A percentile compares a stretch with the other conserved stretches of the same genome.
phyloP scores from a whole-genome alignment of 2,113 vertebrate genomes.

The Albula glossodonta region DNA sequence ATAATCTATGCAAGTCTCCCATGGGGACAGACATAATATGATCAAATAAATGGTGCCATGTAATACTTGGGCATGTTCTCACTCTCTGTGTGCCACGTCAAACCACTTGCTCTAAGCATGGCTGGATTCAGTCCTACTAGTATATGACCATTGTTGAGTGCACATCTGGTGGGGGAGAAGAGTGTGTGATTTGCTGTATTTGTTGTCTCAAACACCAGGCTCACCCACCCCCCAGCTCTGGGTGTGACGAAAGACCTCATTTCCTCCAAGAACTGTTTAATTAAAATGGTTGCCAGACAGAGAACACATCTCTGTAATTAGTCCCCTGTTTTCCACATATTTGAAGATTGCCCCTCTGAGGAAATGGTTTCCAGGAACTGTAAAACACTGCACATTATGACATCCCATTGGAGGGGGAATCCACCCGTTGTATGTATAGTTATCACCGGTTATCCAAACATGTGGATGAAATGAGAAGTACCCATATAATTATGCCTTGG shows the following conservation, averaged over 20 bases:
- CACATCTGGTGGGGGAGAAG: background rate
- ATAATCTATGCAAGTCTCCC: background rate
- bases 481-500: too few species aligned
- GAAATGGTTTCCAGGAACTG: background rate
- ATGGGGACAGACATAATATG: background rate
- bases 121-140: background rate
- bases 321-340: background rate
- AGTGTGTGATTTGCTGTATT: background rate
- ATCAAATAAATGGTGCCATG: background rate
- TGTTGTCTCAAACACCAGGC: background rate
- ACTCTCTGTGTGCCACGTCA: background rate
- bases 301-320: background rate
- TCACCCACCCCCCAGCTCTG: background rate
- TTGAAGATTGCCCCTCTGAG: background rate
- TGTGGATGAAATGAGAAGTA: too few species aligned
- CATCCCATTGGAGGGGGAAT: background rate
- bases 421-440: background rate
- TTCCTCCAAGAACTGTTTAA: background rate
- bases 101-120: background rate
- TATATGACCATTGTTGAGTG: background rate
- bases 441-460: too few species aligned
- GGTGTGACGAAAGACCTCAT: background rate
- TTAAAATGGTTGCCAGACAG: background rate
- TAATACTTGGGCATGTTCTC: background rate
- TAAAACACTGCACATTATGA: background rate